Evolutionary conservation across 2,113 vertebrate genomes (phyloP).

Genomic region (Eidolon helvum): DNA sequence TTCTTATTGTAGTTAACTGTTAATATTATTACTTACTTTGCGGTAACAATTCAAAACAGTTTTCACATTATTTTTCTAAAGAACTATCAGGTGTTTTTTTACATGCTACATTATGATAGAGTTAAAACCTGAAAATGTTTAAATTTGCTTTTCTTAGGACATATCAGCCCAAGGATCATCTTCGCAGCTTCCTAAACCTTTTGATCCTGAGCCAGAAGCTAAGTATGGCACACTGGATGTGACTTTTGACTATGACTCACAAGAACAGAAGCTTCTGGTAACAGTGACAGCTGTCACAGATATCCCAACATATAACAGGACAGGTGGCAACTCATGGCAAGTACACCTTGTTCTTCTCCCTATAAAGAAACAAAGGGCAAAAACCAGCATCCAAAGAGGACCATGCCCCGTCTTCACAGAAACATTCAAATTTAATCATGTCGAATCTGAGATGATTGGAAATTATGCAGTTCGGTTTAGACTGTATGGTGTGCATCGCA

Average conservation of each 20-base stretch:
- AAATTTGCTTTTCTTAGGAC: constrained; percentile 84
- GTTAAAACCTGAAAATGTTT: constrained; percentile 60
- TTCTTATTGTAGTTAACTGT: constrained; percentile 34
- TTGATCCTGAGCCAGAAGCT: constrained; percentile 92
- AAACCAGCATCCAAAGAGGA: constrained; percentile 94
- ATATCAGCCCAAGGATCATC: constrained; percentile 94
- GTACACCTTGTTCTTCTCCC: constrained; percentile 98
- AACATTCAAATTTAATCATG: constrained; percentile 95
- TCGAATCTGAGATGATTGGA: constrained; percentile 97
- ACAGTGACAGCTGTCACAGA: constrained; percentile 96
- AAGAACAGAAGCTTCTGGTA: constrained; percentile 94
- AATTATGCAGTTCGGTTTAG: constrained; percentile 97
- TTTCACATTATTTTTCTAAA: constrained; percentile 15
- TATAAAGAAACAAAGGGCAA: constrained; percentile 96
- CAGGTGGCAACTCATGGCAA: constrained; percentile 96
- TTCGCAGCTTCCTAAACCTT: constrained; percentile 93
- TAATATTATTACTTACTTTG: constrained; percentile 46
- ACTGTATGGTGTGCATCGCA: constrained; percentile 94
- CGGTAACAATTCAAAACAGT: constrained; percentile 35
- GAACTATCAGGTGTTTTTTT: constrained; percentile 47
- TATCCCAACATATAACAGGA: constrained; percentile 91
- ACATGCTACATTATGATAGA: constrained; percentile 46
- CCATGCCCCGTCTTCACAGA: constrained; percentile 96
- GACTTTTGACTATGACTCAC: constrained; percentile 95
- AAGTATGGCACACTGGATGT: constrained; percentile 97